A percentile compares a stretch with the other conserved stretches of the same genome.
These are phyloP conservation scores for Sminthurinus aureus DNA, from an alignment of 2,888 invertebrate genomes.

Conservation along the genomic window DNA sequence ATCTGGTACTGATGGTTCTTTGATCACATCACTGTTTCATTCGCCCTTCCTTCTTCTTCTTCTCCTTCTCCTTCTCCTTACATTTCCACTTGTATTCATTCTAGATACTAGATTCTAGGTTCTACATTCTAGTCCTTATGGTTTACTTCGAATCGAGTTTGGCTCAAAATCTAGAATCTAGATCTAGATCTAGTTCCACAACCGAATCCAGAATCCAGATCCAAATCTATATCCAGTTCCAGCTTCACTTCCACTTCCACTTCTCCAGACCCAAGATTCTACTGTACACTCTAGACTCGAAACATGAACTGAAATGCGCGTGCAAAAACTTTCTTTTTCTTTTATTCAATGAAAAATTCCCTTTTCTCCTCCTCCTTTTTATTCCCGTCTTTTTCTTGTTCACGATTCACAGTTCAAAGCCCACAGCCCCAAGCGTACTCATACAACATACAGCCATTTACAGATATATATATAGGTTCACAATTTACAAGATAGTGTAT, in stretches of 20 bases:
- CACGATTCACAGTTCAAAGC: too few species aligned
- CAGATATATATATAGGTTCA: too few species aligned
- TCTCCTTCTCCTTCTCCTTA: neutral
- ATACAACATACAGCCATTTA: too few species aligned
- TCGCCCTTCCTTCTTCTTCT: neutral
- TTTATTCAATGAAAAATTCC: neutral
- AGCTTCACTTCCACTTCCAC: neutral
- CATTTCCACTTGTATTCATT: too few species aligned
- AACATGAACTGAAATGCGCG: neutral
- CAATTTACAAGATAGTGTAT: too few species aligned
- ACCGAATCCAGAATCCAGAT: neutral
- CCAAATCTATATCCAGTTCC: neutral
- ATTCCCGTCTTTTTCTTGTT: too few species aligned
- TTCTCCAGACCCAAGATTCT: neutral
- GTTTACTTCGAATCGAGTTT: too few species aligned
- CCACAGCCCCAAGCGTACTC: too few species aligned
- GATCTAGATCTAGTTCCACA: neutral
- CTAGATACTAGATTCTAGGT: too few species aligned
- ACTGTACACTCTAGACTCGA: neutral
- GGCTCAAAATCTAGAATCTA: too few species aligned
- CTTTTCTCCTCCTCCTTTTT: neutral
- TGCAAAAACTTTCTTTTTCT: neutral
- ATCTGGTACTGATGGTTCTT: conserved; percentile 14
- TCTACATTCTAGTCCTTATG: too few species aligned
- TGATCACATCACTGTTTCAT: conserved; percentile 14